phyloP scores from a whole-genome alignment of 2,113 vertebrate genomes.

The Danio rerio region GRCz12tu NC_133195.1:42487501-42488000 shows the following conservation, averaged over 20 bases:
- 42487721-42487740: slow-evolving; percentile 32
- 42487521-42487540: neutral
- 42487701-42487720: slow-evolving; percentile 21
- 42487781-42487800: slow-evolving; percentile 8
- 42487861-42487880: neutral
- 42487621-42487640: slow-evolving; percentile 25
- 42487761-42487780: slow-evolving; percentile 14
- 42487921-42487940: slow-evolving; percentile 8
- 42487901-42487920: slow-evolving; percentile 12
- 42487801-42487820: slow-evolving; percentile 21
- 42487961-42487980: slow-evolving; percentile 29
- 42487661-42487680: slow-evolving; percentile 44
- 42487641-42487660: slow-evolving; percentile 35
- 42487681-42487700: slow-evolving; percentile 42
- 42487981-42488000: slow-evolving; percentile 27
- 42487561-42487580: neutral
- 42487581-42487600: neutral
- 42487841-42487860: neutral
- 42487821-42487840: slow-evolving; percentile 29
- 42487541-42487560: neutral
- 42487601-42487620: neutral
- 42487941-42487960: slow-evolving; percentile 33
- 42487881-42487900: neutral
- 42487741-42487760: slow-evolving; percentile 31
- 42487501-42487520: too few species aligned